Conservation (phyloP, 2,113 vertebrate species). For the Leucopternis melanops region DNA sequence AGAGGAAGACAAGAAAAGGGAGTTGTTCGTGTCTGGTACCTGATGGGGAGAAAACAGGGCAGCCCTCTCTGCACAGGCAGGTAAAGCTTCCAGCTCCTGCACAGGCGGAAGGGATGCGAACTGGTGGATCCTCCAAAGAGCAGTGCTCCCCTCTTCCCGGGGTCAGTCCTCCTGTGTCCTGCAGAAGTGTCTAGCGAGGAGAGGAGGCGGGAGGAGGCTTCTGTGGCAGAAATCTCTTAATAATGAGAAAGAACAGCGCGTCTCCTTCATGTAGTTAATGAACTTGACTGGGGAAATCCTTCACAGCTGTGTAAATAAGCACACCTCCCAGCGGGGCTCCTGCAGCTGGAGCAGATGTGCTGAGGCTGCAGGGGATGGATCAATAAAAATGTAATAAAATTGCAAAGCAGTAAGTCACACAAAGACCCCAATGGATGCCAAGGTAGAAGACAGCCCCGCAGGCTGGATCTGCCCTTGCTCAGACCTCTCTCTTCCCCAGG, state of each 20-base stretch:
- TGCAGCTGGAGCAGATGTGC: conserved; percentile 52
- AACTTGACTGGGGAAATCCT: conserved; percentile 39
- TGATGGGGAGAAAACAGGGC: neutral
- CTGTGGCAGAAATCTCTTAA: neutral
- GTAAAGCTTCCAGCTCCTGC: neutral
- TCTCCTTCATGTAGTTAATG: conserved; percentile 19
- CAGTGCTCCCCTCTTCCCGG: rapidly evolving
- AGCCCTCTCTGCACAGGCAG: neutral
- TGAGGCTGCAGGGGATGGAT: conserved; percentile 37
- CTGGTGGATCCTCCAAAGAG: neutral
- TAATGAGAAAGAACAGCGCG: neutral
- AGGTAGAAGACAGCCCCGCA: neutral
- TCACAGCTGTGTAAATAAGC: conserved; percentile 39
- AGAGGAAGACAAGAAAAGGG: neutral
- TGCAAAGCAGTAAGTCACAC: neutral
- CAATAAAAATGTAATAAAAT: neutral
- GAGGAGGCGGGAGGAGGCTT: neutral
- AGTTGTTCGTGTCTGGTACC: neutral
- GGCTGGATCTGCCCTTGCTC: neutral
- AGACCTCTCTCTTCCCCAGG: neutral
- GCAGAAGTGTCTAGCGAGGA: neutral
- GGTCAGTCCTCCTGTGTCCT: neutral
- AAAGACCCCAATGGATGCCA: neutral
- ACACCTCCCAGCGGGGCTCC: neutral
- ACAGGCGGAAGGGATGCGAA: neutral